These are phyloP conservation scores for Percina caprodes DNA, from an alignment of 2,113 vertebrate genomes.

Conservation along the genomic window DNA sequence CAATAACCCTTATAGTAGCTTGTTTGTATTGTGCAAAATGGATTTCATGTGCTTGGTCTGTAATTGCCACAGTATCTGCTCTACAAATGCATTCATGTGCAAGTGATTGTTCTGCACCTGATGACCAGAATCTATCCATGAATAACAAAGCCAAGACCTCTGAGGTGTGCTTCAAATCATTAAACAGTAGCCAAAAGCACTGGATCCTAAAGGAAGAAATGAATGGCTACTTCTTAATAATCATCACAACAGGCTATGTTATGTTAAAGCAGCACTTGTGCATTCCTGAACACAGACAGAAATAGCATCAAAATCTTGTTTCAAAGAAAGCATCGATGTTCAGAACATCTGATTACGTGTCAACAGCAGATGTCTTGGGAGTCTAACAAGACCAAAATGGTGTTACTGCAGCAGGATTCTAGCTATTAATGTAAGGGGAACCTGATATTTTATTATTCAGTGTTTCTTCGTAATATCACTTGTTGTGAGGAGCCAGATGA, in stretches of 20 bases:
- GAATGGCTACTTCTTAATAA: not conserved
- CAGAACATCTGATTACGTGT: conserved; percentile 62
- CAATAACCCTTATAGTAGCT: not conserved
- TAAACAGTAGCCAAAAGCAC: too few relatives aligned
- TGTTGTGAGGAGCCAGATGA: conserved; percentile 44
- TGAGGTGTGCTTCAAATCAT: conserved; percentile 1
- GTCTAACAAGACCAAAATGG: conserved; percentile 47
- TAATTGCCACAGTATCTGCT: conserved; percentile 26
- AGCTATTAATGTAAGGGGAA: conserved; percentile 49
- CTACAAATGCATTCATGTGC: conserved; percentile 58
- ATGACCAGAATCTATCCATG: conserved; percentile 29
- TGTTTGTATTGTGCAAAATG: conserved; percentile 26
- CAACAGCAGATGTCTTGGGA: conserved; percentile 65
- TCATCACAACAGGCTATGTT: not conserved
- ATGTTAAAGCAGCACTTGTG: not conserved
- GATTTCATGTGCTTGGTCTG: conserved; percentile 8
- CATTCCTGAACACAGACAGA: conserved; percentile 22
- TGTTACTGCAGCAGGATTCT: conserved; percentile 50
- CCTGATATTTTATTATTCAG: conserved; percentile 58
- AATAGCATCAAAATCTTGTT: conserved; percentile 41
- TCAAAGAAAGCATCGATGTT: conserved; percentile 33
- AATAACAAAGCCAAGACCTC: conserved; percentile 34
- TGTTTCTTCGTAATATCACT: conserved; percentile 62
- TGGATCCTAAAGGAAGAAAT: not conserved
- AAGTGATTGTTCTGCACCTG: not conserved